These are phyloP conservation scores for Psilopogon haemacephalus DNA, from an alignment of 2,113 vertebrate species.

Conservation along the genomic window DNA sequence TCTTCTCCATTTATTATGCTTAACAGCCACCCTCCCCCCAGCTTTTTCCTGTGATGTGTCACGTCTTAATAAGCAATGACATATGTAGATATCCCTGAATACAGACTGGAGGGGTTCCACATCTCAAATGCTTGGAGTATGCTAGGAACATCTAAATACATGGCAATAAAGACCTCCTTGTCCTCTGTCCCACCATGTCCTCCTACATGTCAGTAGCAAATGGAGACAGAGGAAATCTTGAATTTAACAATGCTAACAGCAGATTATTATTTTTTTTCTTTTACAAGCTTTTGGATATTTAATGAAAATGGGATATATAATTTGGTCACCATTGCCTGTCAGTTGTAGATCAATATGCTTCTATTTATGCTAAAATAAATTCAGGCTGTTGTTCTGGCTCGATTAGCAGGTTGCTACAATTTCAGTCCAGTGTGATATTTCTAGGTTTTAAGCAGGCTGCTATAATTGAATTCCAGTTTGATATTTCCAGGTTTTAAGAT, in stretches of 20 bases:
- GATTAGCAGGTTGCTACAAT: neutral
- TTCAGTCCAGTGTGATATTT: neutral
- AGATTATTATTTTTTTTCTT: neutral
- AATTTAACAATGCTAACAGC: neutral
- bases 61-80: neutral
- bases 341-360: neutral
- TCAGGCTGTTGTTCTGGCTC: neutral
- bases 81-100: neutral
- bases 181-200: neutral
- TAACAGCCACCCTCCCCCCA: neutral
- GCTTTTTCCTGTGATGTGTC: neutral
- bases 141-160: neutral
- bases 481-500: neutral
- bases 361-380: neutral
- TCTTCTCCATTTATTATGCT: neutral
- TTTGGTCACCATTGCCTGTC: neutral
- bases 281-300: neutral
- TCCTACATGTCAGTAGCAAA: neutral
- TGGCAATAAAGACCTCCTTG: fast-evolving
- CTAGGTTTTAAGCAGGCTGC: neutral
- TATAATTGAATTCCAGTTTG: neutral
- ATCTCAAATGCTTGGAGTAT: neutral
- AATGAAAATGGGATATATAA: neutral
- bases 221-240: neutral
- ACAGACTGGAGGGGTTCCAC: neutral